Conservation (phyloP, 2,113 vertebrate species). For the Chaetodon auriga region DNA sequence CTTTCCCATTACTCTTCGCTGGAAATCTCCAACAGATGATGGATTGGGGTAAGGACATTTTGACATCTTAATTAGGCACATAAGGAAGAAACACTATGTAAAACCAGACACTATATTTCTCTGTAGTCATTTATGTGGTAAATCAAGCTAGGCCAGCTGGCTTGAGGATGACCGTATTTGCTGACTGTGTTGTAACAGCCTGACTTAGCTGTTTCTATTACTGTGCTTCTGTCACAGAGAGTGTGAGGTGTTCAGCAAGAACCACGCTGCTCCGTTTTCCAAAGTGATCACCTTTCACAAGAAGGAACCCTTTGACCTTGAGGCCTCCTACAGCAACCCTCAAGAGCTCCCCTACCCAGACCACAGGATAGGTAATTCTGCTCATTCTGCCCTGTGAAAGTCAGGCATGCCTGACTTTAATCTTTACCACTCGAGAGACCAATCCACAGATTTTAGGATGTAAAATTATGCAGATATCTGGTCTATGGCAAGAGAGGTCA, state of each 20-base stretch:
- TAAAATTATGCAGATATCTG: not conserved
- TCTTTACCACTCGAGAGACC: not conserved
- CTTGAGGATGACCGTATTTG: not conserved
- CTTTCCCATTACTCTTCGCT: conserved; percentile 94
- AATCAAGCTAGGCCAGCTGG: not conserved
- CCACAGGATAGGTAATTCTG: conserved; percentile 90
- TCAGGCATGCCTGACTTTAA: too few relatives aligned
- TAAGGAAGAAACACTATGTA: not conserved
- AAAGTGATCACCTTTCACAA: conserved; percentile 99
- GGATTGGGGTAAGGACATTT: conserved; percentile 87
- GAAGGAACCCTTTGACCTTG: conserved; percentile 95
- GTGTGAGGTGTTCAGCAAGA: conserved; percentile 96
- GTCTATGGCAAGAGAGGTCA: not conserved
- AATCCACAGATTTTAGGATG: not conserved
- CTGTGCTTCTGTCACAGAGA: conserved; percentile 83
- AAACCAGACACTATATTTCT: conserved; percentile 2
- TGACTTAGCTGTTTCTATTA: conserved; percentile 36
- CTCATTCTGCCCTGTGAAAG: conserved; percentile 13
- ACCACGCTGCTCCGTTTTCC: conserved; percentile 94
- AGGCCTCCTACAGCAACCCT: conserved; percentile 93
- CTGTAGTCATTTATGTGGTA: not conserved
- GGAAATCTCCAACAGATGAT: conserved; percentile 93
- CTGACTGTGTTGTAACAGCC: conserved; percentile 8
- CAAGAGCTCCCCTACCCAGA: conserved; percentile 94
- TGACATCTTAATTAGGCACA: not conserved